A percentile compares a stretch with the other conserved stretches of the same genome.
Conservation (phyloP, 2,113 vertebrate species). For the Pseudorectes ferrugineus region DNA sequence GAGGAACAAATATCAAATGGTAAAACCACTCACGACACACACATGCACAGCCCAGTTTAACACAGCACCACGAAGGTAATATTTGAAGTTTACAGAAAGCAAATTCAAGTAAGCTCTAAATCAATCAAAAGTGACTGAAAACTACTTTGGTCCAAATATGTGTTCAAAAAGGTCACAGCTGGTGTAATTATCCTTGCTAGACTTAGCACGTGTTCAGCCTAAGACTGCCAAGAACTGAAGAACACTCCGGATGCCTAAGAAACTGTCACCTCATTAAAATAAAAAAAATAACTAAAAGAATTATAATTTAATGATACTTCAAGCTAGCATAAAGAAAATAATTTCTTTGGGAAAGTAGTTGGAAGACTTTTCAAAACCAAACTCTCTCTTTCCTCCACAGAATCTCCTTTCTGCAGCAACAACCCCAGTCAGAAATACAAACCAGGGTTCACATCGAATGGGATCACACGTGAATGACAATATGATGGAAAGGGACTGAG, state of each 20-base stretch:
- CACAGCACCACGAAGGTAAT: slow-evolving; percentile 12
- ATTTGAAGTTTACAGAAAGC: slow-evolving; percentile 63
- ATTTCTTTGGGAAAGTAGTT: neutral
- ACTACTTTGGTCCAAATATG: slow-evolving; percentile 60
- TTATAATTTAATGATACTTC: neutral
- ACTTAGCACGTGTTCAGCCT: slow-evolving; percentile 52
- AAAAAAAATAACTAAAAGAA: neutral
- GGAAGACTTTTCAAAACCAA: slow-evolving; percentile 14
- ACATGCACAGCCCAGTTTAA: neutral
- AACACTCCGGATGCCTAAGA: slow-evolving; percentile 47
- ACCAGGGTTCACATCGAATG: neutral
- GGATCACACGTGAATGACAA: neutral
- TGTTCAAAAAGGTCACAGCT: slow-evolving; percentile 75
- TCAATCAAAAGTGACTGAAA: slow-evolving; percentile 72
- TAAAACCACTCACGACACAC: neutral
- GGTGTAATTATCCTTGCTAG: slow-evolving; percentile 70
- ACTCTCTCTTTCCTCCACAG: neutral
- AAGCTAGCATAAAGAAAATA: neutral
- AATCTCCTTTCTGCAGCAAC: neutral
- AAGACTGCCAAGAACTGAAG: slow-evolving; percentile 56
- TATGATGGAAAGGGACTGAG: neutral
- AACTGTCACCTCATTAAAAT: slow-evolving; percentile 54
- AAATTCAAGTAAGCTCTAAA: slow-evolving; percentile 64
- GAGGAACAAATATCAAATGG: neutral
- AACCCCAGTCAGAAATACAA: neutral